Base-by-base conservation (phyloP, 1,140 invertebrate genomes). In the Dendrolimus punctatus region DNA sequence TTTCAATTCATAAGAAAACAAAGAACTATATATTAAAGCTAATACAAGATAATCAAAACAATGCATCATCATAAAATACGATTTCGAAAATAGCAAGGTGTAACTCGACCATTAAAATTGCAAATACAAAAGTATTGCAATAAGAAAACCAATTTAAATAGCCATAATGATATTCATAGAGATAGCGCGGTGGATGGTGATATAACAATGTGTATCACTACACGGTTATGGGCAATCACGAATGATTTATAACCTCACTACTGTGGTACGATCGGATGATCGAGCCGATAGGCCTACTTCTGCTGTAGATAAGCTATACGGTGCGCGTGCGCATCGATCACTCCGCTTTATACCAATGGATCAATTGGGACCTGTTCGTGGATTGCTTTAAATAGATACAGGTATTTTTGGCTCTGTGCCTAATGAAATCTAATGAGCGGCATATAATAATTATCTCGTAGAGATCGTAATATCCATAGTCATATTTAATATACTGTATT, bases 161-260 rank as follows among this genome's bases (percentile, higher is more conserved):
- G 23, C 23, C 1, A 42, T 56, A 56, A 51, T 51, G 51, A 51
- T 46, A 51, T 56, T 51, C 49, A 56, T 51, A 40, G 51, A 56
- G 43, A 51, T 56, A 53, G 42, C 39, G 10, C 46, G 43, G 46
- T 48, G 43, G 40, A 66, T 54, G 50, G 57, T 68, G 61, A 63
- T 67, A 68, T 64, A 57, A 73, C 65, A 70, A 65, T 68, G 58
- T 64, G 70, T 74, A 74, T 73, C 68, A 71, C 57, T 71, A 70
- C 49, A 57, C 66, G 66, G 59, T 72, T 68, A 70, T 66, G 66
- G 63, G 59, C 65, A 66, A 72, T 66, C 65, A 68, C 57, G 47
- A 54, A 64, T 74, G 69, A 78, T 76, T 76, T 78, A 78, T 76
- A 65, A 64, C 53, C 53, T 23, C 23, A 23, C 44, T 60, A 64